These are phyloP conservation scores for Lanius ludovicianus DNA, from an alignment of 2,113 vertebrate species.

Conservation along the genomic window DNA sequence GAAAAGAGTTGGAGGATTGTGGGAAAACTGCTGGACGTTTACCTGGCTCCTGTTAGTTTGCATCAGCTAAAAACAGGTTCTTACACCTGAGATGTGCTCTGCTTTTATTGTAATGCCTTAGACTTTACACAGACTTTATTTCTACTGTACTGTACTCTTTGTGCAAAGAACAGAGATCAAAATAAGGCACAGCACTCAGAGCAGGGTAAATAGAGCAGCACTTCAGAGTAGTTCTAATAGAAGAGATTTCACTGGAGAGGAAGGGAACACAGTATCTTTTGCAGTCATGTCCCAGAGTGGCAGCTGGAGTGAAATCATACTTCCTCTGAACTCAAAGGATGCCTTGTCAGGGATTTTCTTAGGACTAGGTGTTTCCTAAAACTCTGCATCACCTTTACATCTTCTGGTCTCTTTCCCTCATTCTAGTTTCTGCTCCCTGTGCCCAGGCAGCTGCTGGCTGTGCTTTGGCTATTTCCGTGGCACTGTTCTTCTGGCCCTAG, in stretches of 20 bases:
- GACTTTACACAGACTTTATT: not conserved
- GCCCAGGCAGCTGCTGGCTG: not conserved
- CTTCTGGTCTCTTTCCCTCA: not conserved
- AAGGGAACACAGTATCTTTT: not conserved
- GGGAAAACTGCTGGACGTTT: not conserved
- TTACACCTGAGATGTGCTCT: not conserved
- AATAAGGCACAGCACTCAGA: not conserved
- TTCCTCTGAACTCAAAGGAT: not conserved
- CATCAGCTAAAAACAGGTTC: not conserved
- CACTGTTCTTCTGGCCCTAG: fast-evolving
- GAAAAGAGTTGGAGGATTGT: not conserved
- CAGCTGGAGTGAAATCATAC: not conserved
- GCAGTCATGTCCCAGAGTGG: fast-evolving
- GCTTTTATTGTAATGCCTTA: not conserved
- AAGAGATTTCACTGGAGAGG: not conserved
- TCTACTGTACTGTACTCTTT: not conserved
- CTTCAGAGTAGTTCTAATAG: not conserved
- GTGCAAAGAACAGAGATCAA: not conserved
- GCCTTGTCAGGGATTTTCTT: not conserved
- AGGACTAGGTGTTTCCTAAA: not conserved
- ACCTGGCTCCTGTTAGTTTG: not conserved
- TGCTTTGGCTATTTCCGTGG: not conserved
- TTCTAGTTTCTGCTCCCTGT: not conserved
- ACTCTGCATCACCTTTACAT: not conserved
- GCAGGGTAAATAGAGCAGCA: not conserved